Conservation (phyloP, 2,797 vertebrate genomes). For the Macrochelys suwanniensis region DNA sequence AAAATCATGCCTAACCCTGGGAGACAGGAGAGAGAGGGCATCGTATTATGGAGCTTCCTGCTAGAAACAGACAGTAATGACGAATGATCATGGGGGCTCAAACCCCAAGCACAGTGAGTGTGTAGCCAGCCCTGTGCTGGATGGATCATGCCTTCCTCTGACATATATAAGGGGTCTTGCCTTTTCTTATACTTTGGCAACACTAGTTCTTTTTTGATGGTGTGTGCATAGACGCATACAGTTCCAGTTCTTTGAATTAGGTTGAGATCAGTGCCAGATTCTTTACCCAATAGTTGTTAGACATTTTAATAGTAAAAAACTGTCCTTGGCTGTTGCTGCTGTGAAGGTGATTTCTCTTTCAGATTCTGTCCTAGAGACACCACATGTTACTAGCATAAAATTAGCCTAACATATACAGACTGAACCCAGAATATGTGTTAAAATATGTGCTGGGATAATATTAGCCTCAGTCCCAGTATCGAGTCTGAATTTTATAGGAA, state of each 20-base stretch:
- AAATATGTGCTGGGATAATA: not conserved
- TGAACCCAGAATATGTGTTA: not conserved
- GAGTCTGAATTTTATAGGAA: conserved; percentile 6
- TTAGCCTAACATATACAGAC: not conserved
- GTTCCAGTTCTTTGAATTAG: conserved; percentile 9
- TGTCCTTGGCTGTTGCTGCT: not conserved
- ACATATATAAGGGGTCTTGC: not conserved
- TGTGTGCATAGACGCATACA: not conserved
- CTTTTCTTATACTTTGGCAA: not conserved
- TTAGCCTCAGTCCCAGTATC: not conserved
- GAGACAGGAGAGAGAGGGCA: not conserved
- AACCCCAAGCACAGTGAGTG: not conserved
- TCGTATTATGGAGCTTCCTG: not conserved
- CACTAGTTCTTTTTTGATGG: not conserved
- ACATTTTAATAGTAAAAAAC: not conserved
- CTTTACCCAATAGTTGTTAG: not conserved
- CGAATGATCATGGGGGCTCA: not conserved
- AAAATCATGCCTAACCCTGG: not conserved
- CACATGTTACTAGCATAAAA: not conserved
- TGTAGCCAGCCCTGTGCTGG: not conserved
- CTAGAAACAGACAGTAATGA: not conserved
- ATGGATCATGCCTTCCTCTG: not conserved
- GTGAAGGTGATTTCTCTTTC: not conserved
- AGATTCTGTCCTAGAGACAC: not conserved
- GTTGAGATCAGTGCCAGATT: conserved; percentile 1